Evolutionary conservation across 2,888 invertebrate species (phyloP).

Genomic region (Tipula confusa): DNA sequence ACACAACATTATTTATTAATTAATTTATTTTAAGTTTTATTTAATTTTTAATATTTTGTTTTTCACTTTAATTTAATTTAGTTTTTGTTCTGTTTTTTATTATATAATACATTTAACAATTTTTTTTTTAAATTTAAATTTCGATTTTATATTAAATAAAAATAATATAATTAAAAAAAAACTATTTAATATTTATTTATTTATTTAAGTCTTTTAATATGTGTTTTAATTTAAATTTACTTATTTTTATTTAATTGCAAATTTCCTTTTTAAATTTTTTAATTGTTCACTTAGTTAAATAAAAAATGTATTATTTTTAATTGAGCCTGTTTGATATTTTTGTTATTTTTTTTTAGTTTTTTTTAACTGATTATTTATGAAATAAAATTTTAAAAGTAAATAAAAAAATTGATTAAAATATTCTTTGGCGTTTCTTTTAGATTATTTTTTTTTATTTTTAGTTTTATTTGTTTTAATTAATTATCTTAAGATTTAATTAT

Average conservation of each 20-base stretch:
- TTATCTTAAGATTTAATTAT: neutral
- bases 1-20: slow-evolving; percentile 3
- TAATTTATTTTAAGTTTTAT: neutral
- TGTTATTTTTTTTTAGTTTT: neutral
- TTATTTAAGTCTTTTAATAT: slow-evolving; percentile 25
- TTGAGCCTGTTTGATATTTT: slow-evolving; percentile 21
- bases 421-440: slow-evolving; percentile 15
- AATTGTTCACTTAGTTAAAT: neutral
- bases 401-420: slow-evolving; percentile 3
- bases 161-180: neutral
- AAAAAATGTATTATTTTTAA: neutral
- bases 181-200: neutral
- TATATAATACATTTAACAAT: slow-evolving; percentile 15
- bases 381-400: slow-evolving; percentile 14
- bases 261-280: neutral
- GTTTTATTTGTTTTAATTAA: neutral
- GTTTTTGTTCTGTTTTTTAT: neutral
- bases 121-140: neutral
- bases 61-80: neutral
- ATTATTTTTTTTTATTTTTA: neutral
- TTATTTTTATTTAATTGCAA: neutral
- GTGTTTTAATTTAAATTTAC: neutral
- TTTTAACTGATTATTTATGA: neutral
- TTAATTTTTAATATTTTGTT: neutral
- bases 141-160: neutral